Base-by-base conservation (phyloP, 2,888 invertebrate species). In the Marasmarcha lunaedactyla region DNA sequence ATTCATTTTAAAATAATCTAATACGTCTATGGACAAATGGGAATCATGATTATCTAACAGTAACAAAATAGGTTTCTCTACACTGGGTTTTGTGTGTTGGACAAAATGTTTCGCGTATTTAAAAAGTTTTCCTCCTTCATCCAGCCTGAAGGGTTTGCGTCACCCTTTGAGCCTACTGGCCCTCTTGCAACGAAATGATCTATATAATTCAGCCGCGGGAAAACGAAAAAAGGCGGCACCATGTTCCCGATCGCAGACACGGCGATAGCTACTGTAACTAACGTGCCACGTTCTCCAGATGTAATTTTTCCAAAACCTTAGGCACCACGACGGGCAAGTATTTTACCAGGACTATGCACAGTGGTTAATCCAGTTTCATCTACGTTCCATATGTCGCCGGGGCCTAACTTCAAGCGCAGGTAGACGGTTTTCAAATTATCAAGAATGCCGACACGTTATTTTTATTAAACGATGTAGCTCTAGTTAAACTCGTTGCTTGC, bases 241-340 rank as follows among this genome's bases (percentile, higher is more conserved):
- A 42, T 42, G 15, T 46, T 43, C 25, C 46, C 42, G 33, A 46
- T 39, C 40, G 42, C 50, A 46, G 48, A 47, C 12, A 51, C 41
- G 39, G 41, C 44, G 36, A 42, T 44, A 40, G 45, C 44, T 0
- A 44, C 33, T 14, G 47, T 47, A 7, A 47, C 44, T 14, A 46
- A 40, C 14, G 42, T 12, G 14, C 48, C 52, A 45, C 52, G 48
- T 35, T 50, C 52, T 39, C 48, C 49, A 35, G 49, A 52, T 33
- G 52, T 52, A 50, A 36, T 46, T 47, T 50, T 47, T 33, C 52
- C 50, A 42, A 51, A 46, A 48, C 49, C 48, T 35, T 51, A 49
- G 1, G 46, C 25, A 45, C 49, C 49, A 46, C 39, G 50, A n/a
- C 36, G 27, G 45, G 52, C 50, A 46, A 51, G 46, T 44, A 51